A percentile compares a stretch with the other conserved stretches of the same genome.
Conservation (phyloP, 2,797 vertebrate species). For the Falco berigora region DNA sequence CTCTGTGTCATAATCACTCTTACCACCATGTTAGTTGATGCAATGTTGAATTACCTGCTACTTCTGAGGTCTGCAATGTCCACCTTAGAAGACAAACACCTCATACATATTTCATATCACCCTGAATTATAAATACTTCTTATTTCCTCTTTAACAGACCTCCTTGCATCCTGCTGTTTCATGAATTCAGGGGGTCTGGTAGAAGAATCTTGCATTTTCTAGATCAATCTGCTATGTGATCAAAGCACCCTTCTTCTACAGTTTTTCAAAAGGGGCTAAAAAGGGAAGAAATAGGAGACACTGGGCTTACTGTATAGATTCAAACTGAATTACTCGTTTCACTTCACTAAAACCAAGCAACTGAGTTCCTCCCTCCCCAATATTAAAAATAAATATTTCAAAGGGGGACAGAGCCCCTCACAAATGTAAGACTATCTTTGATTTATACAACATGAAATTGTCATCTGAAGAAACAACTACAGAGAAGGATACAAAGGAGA, state of each 20-base stretch:
- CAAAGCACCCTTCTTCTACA: not conserved
- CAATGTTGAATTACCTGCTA: not conserved
- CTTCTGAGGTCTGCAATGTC: not conserved
- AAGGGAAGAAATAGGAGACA: not conserved
- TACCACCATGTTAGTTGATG: not conserved
- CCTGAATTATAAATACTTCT: not conserved
- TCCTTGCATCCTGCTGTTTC: not conserved
- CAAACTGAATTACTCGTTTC: not conserved
- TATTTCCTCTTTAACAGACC: not conserved
- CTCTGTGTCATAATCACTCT: not conserved
- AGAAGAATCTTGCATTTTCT: not conserved
- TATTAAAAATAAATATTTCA: not conserved
- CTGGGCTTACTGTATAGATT: not conserved
- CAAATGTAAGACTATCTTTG: not conserved
- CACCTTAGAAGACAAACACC: not conserved
- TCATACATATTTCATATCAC: not conserved
- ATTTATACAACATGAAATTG: not conserved
- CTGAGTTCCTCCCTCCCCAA: not conserved
- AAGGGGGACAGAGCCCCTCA: not conserved
- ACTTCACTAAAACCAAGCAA: not conserved
- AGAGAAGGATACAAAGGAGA: not conserved
- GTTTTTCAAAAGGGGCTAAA: not conserved
- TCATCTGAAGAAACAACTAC: not conserved
- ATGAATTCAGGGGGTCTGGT: not conserved
- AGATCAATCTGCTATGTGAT: not conserved